Evolutionary conservation across 2,113 vertebrate species (phyloP).

Genomic region (Neopipo cinnamomea): DNA sequence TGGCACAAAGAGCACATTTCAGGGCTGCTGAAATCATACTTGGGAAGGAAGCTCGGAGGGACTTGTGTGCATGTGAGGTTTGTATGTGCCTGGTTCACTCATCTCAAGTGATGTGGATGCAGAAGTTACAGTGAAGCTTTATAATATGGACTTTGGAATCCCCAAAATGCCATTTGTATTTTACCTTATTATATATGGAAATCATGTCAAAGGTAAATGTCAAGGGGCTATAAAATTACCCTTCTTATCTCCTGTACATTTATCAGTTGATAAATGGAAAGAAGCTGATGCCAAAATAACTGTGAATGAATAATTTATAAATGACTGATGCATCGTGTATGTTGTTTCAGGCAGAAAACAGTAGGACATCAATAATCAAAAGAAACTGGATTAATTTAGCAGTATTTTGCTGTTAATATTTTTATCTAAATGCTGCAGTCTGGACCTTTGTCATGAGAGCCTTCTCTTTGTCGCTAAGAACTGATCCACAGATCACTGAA

Average conservation of each 20-base stretch:
- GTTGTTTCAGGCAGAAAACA: constrained; percentile 83
- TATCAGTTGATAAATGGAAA: constrained; percentile 82
- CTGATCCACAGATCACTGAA: constrained; percentile 38
- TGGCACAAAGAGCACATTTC: neutral
- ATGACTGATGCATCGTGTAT: constrained; percentile 79
- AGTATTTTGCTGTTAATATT: constrained; percentile 74
- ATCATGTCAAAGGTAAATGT: constrained; percentile 83
- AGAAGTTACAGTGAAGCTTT: constrained; percentile 7
- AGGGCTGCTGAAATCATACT: neutral
- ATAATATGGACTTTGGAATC: constrained; percentile 25
- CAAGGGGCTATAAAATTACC: constrained; percentile 76
- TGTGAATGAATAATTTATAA: constrained; percentile 85
- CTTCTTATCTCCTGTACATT: constrained; percentile 77
- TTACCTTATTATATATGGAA: constrained; percentile 79
- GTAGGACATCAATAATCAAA: constrained; percentile 86
- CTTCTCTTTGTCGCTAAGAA: neutral
- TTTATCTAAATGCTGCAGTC: constrained; percentile 75
- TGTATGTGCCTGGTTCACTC: neutral
- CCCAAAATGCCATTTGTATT: constrained; percentile 63
- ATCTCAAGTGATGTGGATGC: neutral
- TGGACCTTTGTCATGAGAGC: constrained; percentile 3
- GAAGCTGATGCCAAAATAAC: constrained; percentile 82
- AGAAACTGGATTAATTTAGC: constrained; percentile 81
- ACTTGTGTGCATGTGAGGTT: neutral
- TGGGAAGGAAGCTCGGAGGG: neutral